Conservation (phyloP, 2,797 vertebrate species). For the Somateria mollissima region DNA sequence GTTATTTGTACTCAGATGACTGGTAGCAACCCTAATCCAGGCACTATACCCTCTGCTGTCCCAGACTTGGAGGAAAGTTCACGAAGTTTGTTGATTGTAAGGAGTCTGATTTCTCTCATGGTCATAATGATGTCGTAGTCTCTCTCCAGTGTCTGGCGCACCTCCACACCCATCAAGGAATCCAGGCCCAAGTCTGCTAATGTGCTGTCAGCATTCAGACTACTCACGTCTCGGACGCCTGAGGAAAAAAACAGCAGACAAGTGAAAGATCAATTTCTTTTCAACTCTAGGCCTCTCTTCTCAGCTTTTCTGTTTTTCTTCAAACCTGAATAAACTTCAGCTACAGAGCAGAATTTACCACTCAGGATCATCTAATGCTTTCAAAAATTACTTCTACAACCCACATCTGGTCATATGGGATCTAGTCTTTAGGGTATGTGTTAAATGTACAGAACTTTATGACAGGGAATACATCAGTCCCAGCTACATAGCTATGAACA, state of each 20-base stretch:
- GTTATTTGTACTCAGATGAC: background rate
- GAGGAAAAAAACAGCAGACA: background rate
- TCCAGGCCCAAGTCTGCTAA: constrained; percentile 94
- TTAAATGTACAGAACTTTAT: background rate
- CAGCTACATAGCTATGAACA: background rate
- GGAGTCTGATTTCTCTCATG: constrained; percentile 91
- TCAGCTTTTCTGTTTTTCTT: background rate
- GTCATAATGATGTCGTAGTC: constrained; percentile 91
- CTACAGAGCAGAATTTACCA: background rate
- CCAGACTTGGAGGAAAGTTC: constrained; percentile 81
- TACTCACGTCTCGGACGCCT: constrained; percentile 90
- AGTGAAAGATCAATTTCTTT: background rate
- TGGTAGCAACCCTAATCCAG: background rate
- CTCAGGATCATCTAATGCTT: background rate
- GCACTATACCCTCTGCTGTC: constrained; percentile 72
- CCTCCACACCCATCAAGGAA: constrained; percentile 97
- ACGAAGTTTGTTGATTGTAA: constrained; percentile 89
- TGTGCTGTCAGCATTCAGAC: constrained; percentile 85
- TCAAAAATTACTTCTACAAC: background rate
- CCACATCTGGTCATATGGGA: background rate
- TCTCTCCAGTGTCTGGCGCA: constrained; percentile 92
- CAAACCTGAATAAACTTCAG: background rate
- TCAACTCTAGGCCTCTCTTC: background rate
- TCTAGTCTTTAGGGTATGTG: background rate
- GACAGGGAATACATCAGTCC: background rate